Conservation (phyloP, 2,113 vertebrate genomes). For the Trematomus loennbergii region DNA sequence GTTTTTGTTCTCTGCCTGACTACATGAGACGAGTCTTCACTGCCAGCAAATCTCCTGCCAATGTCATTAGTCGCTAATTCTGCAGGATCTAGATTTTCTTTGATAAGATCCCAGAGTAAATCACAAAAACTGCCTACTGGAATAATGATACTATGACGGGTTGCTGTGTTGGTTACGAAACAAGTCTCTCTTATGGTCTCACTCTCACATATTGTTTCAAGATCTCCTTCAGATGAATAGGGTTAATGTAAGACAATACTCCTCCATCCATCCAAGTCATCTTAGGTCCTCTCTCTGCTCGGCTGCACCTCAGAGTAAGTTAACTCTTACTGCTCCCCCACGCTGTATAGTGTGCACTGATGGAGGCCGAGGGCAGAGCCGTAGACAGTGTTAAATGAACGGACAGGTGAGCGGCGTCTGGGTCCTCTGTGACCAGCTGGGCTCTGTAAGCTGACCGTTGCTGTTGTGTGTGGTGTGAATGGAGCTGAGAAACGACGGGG, state of each 20-base stretch:
- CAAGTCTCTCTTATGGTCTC: conserved; percentile 24
- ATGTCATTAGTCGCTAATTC: conserved; percentile 64
- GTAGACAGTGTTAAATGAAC: conserved; percentile 65
- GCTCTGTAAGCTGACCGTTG: conserved; percentile 74
- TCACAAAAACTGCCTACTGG: conserved; percentile 11
- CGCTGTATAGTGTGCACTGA: conserved; percentile 33
- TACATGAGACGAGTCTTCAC: conserved; percentile 33
- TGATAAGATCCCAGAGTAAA: conserved; percentile 45
- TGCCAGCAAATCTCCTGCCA: conserved; percentile 50
- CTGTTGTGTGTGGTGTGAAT: conserved; percentile 78
- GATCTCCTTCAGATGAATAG: conserved; percentile 52
- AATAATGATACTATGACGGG: conserved; percentile 16
- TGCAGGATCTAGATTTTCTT: conserved; percentile 47
- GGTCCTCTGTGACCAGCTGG: conserved; percentile 62
- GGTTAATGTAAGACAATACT: conserved; percentile 74
- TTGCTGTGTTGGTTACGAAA: conserved; percentile 36
- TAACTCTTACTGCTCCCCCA: conserved; percentile 61
- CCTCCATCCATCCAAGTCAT: conserved; percentile 62
- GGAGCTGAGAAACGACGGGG: conserved; percentile 69
- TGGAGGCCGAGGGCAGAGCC: conserved; percentile 33
- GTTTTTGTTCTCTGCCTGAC: conserved; percentile 35
- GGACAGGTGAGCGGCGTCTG: conserved; percentile 58
- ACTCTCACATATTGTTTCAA: conserved; percentile 44
- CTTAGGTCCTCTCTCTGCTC: conserved; percentile 64
- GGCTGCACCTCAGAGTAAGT: conserved; percentile 64